Evolutionary conservation across 1,140 invertebrate genomes (phyloP).

Genomic region (Zaprionus nigranus): DNA sequence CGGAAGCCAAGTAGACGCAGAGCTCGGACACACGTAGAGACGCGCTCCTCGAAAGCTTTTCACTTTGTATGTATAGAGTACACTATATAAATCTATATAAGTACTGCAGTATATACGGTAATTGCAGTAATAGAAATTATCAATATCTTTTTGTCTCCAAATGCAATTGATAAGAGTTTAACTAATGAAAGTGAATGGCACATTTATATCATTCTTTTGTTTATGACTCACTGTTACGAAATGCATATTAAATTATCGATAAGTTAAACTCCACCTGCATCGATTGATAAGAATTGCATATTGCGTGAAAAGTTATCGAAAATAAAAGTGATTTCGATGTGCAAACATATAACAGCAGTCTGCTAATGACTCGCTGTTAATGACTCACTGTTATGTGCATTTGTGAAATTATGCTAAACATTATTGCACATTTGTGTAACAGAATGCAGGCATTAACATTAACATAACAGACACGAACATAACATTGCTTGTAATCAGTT

Average conservation of each 20-base stretch:
- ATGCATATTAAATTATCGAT: too few species aligned
- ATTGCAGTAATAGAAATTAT: constrained; percentile 8
- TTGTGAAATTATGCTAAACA: too few species aligned
- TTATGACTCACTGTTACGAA: too few species aligned
- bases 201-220: too few species aligned
- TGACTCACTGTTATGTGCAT: too few species aligned
- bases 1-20: constrained; percentile 43
- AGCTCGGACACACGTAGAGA: constrained; percentile 16
- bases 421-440: neutral
- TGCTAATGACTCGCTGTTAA: neutral
- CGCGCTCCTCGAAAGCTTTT: constrained; percentile 12
- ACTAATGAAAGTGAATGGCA: too few species aligned
- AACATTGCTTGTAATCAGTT: neutral
- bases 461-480: too few species aligned
- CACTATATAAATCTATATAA: too few species aligned
- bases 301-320: neutral
- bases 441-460: neutral
- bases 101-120: neutral
- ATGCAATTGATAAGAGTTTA: neutral
- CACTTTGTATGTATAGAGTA: constrained; percentile 1
- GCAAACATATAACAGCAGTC: neutral
- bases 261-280: too few species aligned
- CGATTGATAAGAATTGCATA: constrained; percentile 4
- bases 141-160: constrained; percentile 1
- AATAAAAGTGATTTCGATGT: neutral